A percentile compares a stretch with the other conserved stretches of the same genome.
phyloP scores from a whole-genome alignment of 2,113 vertebrate genomes.

The Cheilinus undulatus region DNA sequence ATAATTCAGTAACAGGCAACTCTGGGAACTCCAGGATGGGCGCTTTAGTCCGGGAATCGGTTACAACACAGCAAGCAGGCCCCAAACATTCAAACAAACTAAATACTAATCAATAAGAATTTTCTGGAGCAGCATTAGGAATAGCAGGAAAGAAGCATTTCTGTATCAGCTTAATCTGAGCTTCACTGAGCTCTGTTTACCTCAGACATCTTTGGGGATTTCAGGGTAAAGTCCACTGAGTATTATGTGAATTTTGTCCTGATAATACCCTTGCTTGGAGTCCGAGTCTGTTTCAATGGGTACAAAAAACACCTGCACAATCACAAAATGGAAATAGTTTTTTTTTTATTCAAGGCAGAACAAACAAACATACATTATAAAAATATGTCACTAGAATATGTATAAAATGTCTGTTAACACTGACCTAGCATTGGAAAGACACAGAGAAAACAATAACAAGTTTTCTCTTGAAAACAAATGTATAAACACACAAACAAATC shows the following conservation, averaged over 20 bases:
- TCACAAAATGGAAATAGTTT: conserved; percentile 33
- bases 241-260: not conserved
- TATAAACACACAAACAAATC: conserved; percentile 49
- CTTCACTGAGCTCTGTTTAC: not conserved
- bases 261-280: not conserved
- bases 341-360: conserved; percentile 68
- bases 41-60: not conserved
- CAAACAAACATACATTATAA: conserved; percentile 70
- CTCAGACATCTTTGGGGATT: not conserved
- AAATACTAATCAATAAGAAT: not conserved
- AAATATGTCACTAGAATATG: conserved; percentile 73
- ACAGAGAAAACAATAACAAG: conserved; percentile 63
- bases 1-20: conserved; percentile 35
- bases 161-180: not conserved
- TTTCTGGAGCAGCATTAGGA: not conserved
- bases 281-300: not conserved
- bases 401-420: conserved; percentile 64
- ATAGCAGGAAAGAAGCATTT: not conserved
- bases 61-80: conserved; percentile 13
- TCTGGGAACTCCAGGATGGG: conserved; percentile 44
- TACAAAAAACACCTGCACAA: not conserved
- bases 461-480: conserved; percentile 46
- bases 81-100: not conserved
- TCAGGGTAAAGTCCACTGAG: not conserved
- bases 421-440: conserved; percentile 42